Conservation (phyloP, 2,888 invertebrate genomes). For the Drosophila acutilabella region DNA sequence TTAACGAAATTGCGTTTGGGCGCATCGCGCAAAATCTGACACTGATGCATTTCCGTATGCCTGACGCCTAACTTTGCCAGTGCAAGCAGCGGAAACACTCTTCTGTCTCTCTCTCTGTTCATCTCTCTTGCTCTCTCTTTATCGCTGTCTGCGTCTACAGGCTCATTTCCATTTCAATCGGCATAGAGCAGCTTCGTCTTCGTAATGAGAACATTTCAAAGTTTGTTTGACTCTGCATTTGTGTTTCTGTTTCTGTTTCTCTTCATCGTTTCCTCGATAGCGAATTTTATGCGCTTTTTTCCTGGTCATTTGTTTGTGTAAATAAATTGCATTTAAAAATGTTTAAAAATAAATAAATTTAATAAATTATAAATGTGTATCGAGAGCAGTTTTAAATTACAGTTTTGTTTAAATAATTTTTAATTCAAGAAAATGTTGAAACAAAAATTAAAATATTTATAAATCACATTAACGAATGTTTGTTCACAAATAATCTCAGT, state of each 20-base stretch:
- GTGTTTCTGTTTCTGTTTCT: constrained; percentile 29
- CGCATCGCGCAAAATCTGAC: constrained; percentile 69
- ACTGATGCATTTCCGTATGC: constrained; percentile 77
- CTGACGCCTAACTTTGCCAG: constrained; percentile 47
- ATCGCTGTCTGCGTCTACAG: not conserved
- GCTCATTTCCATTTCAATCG: not conserved
- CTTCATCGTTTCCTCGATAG: constrained; percentile 31
- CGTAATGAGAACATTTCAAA: constrained; percentile 47
- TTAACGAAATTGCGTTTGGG: constrained; percentile 74
- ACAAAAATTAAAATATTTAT: too few relatives aligned
- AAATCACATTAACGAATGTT: too few relatives aligned
- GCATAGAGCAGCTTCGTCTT: not conserved
- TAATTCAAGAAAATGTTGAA: too few relatives aligned
- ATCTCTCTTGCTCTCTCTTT: not conserved
- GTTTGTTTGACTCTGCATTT: constrained; percentile 52
- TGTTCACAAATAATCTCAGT: too few relatives aligned
- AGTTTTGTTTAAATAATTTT: too few relatives aligned
- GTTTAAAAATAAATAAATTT: too few relatives aligned
- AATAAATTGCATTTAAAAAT: constrained; percentile 36
- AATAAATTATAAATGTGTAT: too few relatives aligned
- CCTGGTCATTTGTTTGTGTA: constrained; percentile 34
- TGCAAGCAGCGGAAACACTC: constrained; percentile 23
- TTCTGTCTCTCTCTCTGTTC: not conserved
- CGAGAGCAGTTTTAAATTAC: too few relatives aligned
- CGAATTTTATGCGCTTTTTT: constrained; percentile 39